These are phyloP conservation scores for Dermatemys mawii DNA, from an alignment of 2,113 vertebrate genomes.

Conservation along the genomic window DNA sequence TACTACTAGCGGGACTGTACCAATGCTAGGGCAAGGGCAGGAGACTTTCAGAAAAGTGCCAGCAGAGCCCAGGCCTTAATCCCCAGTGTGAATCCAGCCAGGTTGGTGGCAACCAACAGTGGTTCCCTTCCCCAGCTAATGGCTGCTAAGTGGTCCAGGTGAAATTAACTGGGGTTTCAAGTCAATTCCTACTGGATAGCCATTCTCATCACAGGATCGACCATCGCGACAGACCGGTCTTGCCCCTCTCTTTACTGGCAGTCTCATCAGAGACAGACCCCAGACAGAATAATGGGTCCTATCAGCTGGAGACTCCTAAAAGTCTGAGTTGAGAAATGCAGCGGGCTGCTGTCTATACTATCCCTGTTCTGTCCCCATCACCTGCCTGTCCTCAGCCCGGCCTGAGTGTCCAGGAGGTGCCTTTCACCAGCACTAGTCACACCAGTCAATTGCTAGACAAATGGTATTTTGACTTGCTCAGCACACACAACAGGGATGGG, in stretches of 20 bases:
- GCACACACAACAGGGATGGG: too few species aligned
- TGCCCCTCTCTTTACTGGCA: background rate
- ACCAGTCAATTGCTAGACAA: background rate
- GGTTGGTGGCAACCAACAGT: background rate
- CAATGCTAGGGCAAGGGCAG: background rate
- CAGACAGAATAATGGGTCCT: background rate
- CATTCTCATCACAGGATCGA: background rate
- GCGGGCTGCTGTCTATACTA: rapidly evolving
- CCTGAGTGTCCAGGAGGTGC: background rate
- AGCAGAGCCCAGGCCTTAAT: background rate
- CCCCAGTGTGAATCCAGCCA: background rate
- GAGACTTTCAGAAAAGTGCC: background rate
- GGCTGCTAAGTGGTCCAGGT: background rate
- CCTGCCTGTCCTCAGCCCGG: background rate
- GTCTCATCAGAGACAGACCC: background rate
- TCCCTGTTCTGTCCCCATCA: background rate
- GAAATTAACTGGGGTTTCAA: background rate
- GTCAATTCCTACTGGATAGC: background rate
- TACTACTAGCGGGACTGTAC: too few species aligned
- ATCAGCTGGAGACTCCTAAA: background rate
- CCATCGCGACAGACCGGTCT: background rate
- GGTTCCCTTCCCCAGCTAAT: background rate
- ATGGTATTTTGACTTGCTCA: background rate
- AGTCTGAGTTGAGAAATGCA: background rate
- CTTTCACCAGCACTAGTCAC: background rate